phyloP scores from a whole-genome alignment of 2,888 invertebrate genomes.

The Acholoe squamosa region DNA sequence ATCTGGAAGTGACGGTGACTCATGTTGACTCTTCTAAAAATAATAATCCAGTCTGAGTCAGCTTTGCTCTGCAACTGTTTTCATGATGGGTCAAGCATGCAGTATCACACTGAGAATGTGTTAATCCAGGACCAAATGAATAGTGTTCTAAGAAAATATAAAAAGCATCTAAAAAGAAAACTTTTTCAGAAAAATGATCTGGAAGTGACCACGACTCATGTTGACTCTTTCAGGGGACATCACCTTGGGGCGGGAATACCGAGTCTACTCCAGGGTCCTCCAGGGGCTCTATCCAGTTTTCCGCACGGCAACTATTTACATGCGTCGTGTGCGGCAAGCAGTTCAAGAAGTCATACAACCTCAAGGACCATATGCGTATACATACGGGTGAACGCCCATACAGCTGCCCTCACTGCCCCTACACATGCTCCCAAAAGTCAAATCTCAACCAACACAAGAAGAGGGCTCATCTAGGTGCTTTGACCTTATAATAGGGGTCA shows the following conservation, averaged over 20 bases:
- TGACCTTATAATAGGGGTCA: too few relatives aligned
- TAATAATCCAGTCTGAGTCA: too few relatives aligned
- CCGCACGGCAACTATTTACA: neutral
- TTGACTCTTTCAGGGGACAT: constrained; percentile 25
- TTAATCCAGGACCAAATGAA: too few relatives aligned
- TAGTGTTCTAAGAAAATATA: too few relatives aligned
- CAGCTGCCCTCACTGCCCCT: constrained; percentile 36
- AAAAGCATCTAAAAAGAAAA: too few relatives aligned
- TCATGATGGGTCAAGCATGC: too few relatives aligned
- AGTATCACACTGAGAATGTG: too few relatives aligned
- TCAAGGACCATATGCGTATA: constrained; percentile 22
- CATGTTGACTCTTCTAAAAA: constrained; percentile 16
- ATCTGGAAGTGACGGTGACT: neutral
- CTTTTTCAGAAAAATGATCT: too few relatives aligned
- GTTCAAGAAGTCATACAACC: constrained; percentile 52
- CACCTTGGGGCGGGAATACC: neutral
- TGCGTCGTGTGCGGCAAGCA: constrained; percentile 30
- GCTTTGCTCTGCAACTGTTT: too few relatives aligned
- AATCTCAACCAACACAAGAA: constrained; percentile 48
- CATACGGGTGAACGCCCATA: constrained; percentile 40
- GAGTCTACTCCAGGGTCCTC: neutral
- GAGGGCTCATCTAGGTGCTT: neutral
- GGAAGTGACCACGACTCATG: neutral
- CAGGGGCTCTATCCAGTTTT: neutral
- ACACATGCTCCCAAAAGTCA: constrained; percentile 8